Evolutionary conservation across 1,140 invertebrate species (phyloP), one percentile per base, ranked within the genome.

Genomic region (Pararge aegeria): DNA sequence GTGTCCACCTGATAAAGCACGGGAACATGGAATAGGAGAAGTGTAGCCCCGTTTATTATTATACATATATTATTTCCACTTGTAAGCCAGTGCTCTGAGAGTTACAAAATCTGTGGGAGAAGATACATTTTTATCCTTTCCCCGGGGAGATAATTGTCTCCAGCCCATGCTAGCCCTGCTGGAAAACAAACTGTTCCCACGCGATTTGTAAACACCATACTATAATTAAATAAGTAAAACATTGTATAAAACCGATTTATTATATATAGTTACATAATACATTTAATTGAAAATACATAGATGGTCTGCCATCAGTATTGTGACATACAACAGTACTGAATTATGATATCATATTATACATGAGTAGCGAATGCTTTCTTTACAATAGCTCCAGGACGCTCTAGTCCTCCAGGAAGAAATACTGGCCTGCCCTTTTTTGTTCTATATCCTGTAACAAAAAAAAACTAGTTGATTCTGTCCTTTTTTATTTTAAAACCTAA

Each of bases 401-500:
- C 73, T 94, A 97, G 87, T 99, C 97, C 91, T 99, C 98, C 73
- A 99, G 91, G 93, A 99, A 99, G 94, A 99, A 99, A 90, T 97
- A 99, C 90, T 99, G 98, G 44, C 98, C 98, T 37, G 95, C 94
- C 69, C 94, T 93, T 90, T 99, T 99, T 90, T 99, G 98, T 83
- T 99, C 98, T 70, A 95, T 93, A 88, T 99, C 98, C 94, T 97
- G 86, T 53, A 91, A 88, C 81, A 84, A 83, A 87, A 73, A 71
- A 56, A 70, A 60, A 62, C 21, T 38, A 18, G 42, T 10, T 21
- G 10, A 57, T 46, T 48, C 52, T 64, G 55, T 5, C 5, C 7
- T 24, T 24, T 24, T 7, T 7, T 7, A n/a, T n/a, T n/a, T n/a
- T n/a, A n/a, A n/a, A n/a, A n/a, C n/a, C n/a, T n/a, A n/a, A n/a